phyloP scores from a whole-genome alignment of 2,113 vertebrate genomes.

The Lepisosteus osseus region DNA sequence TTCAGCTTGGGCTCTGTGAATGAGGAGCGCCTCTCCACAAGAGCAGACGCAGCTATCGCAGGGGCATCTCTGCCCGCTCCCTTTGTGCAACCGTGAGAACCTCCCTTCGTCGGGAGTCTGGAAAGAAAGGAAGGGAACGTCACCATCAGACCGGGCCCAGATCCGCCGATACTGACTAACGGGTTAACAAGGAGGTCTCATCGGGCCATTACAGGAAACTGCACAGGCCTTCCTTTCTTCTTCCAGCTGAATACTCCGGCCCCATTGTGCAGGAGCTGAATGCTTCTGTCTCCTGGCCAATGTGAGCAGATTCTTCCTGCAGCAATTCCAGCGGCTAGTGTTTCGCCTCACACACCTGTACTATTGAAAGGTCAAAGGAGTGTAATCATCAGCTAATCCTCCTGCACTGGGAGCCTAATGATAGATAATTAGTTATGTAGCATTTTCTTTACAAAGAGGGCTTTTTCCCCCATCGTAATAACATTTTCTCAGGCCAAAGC shows the following conservation, averaged over 20 bases:
- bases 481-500: background rate
- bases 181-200: conserved; percentile 13
- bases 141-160: conserved; percentile 13
- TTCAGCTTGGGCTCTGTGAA: no score
- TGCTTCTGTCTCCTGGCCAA: conserved; percentile 18
- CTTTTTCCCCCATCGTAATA: conserved; percentile 39
- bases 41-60: background rate
- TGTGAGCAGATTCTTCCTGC: conserved; percentile 9
- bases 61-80: background rate
- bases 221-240: conserved; percentile 17
- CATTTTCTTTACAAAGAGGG: conserved; percentile 57
- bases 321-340: conserved; percentile 34
- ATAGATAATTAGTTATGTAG: conserved; percentile 68
- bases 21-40: background rate
- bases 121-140: background rate
- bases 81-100: conserved; percentile 18
- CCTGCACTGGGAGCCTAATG: conserved; percentile 66
- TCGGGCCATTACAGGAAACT: conserved; percentile 27
- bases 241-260: conserved; percentile 13
- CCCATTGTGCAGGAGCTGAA: conserved; percentile 35
- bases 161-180: conserved; percentile 23
- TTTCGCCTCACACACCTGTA: conserved; percentile 57
- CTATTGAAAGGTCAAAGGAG: conserved; percentile 59
- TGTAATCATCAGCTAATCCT: conserved; percentile 71
- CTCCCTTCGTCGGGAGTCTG: background rate